A percentile compares a stretch with the other conserved stretches of the same genome.
Evolutionary conservation across 2,113 vertebrate genomes (phyloP).

Genomic region (Pedionomus torquatus): DNA sequence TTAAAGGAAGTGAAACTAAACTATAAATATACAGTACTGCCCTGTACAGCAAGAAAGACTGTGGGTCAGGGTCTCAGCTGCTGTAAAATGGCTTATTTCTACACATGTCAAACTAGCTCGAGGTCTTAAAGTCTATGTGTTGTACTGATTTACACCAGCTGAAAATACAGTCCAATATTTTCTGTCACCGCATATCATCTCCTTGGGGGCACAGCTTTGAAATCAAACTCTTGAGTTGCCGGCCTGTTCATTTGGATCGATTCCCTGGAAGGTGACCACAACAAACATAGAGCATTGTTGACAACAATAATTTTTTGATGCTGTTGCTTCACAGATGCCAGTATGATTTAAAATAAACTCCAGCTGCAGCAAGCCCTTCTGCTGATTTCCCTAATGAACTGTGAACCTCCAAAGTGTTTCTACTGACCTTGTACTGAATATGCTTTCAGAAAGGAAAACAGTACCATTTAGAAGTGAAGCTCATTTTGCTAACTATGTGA

Average conservation of each 20-base stretch:
- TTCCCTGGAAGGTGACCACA: conserved; percentile 54
- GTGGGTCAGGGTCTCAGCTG: neutral
- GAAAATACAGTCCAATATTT: neutral
- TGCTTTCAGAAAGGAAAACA: conserved; percentile 37
- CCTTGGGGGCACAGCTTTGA: neutral
- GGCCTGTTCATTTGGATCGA: neutral
- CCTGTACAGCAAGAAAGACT: neutral
- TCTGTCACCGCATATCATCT: neutral
- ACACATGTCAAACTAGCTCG: neutral
- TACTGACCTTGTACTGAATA: conserved; percentile 65
- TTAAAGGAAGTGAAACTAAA: neutral
- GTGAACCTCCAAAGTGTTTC: conserved; percentile 67
- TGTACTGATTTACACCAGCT: neutral
- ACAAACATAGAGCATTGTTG: conserved; percentile 25
- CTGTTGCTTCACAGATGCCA: conserved; percentile 45
- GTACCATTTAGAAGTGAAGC: conserved; percentile 28
- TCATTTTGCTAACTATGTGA: conserved; percentile 51
- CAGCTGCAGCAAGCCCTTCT: conserved; percentile 56
- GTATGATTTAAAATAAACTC: conserved; percentile 66
- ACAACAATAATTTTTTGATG: conserved; percentile 48
- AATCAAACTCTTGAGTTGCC: neutral
- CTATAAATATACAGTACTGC: neutral
- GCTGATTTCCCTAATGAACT: conserved; percentile 75
- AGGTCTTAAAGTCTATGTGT: neutral
- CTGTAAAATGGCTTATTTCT: neutral